A percentile compares a stretch with the other conserved stretches of the same genome.
Conservation (phyloP, 2,888 invertebrate genomes). For the Herminia tarsipennalis region DNA sequence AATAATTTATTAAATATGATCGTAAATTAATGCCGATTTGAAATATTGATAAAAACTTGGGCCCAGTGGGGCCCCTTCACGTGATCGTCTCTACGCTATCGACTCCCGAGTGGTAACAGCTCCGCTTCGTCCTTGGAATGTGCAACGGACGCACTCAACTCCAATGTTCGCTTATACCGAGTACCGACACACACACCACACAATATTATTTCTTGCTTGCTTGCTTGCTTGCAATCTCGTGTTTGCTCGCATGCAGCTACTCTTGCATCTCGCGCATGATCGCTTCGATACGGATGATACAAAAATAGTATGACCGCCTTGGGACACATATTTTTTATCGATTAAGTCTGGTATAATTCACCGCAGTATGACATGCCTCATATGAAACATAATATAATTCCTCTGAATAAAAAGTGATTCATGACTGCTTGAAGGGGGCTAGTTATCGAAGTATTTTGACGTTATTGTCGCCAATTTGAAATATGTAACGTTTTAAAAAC, state of each 20-base stretch:
- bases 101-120: slow-evolving; percentile 38
- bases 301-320: slow-evolving; percentile 6
- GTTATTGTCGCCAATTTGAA: slow-evolving; percentile 11
- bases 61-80: slow-evolving; percentile 26
- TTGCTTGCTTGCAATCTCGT: slow-evolving; percentile 3
- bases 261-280: slow-evolving; percentile 29
- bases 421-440: slow-evolving; percentile 9
- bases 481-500: slow-evolving; percentile 11
- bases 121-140: slow-evolving; percentile 26
- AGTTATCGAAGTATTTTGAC: slow-evolving; percentile 9
- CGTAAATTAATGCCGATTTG: slow-evolving; percentile 66
- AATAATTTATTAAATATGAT: slow-evolving; percentile 74
- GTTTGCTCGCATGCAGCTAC: not conserved
- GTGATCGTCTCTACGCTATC: slow-evolving; percentile 26
- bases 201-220: slow-evolving; percentile 18
- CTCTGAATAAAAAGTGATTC: slow-evolving; percentile 11
- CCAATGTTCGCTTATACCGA: slow-evolving; percentile 21
- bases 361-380: slow-evolving; percentile 29
- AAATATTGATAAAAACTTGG: slow-evolving; percentile 39
- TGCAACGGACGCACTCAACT: slow-evolving; percentile 28
- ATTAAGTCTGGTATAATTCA: slow-evolving; percentile 24
- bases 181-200: slow-evolving; percentile 30
- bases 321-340: slow-evolving; percentile 11
- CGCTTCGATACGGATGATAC: slow-evolving; percentile 22
- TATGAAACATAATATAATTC: slow-evolving; percentile 18